Conservation (phyloP, 2,888 invertebrate species). For the Fragum whitleyi region DNA sequence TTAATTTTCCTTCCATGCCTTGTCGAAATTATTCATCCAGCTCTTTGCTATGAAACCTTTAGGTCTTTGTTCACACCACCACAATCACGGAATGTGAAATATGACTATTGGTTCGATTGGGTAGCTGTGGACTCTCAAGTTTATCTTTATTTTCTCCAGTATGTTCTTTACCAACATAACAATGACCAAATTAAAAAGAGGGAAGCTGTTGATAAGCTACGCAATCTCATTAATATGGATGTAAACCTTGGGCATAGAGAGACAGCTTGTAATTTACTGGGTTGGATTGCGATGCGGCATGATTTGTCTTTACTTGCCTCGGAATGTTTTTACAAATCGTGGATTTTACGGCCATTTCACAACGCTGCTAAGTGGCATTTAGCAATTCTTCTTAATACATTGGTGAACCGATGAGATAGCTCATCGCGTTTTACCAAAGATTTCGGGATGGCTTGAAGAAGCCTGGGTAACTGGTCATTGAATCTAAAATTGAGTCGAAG, state of each 20-base stretch:
- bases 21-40: neutral
- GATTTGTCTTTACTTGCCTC: neutral
- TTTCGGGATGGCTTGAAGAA: too few relatives aligned
- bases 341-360: neutral
- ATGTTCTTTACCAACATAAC: neutral
- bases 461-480: too few relatives aligned
- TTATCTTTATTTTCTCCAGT: neutral
- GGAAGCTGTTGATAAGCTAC: too few relatives aligned
- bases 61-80: neutral
- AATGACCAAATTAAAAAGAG: neutral
- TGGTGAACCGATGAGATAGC: too few relatives aligned
- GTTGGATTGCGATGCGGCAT: neutral
- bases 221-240: too few relatives aligned
- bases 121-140: neutral
- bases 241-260: too few relatives aligned
- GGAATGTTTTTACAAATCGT: neutral
- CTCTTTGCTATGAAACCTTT: neutral
- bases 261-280: neutral
- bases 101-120: neutral
- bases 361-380: too few relatives aligned
- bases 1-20: neutral
- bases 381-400: too few relatives aligned
- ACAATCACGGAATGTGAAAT: neutral
- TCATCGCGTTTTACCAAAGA: too few relatives aligned
- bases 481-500: too few relatives aligned